Evolutionary conservation across 2,797 vertebrate genomes (phyloP).

Genomic region (Eleutherodactylus coqui): DNA sequence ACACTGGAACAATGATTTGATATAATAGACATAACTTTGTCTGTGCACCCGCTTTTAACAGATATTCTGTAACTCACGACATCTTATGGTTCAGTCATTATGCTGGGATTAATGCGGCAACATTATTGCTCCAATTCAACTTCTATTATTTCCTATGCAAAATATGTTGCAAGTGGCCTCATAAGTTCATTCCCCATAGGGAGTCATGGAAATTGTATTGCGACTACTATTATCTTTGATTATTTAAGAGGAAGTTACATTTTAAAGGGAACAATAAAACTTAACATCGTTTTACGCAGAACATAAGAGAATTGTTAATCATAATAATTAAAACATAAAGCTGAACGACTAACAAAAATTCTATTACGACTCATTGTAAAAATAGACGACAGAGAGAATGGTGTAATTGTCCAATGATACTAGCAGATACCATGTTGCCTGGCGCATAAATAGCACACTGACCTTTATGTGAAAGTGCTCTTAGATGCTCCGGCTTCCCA

Average conservation of each 20-base stretch:
- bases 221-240: not conserved
- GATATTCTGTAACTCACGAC: too few relatives aligned
- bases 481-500: not conserved
- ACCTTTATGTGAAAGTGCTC: slow-evolving; percentile 32
- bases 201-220: not conserved
- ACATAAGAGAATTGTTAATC: slow-evolving; percentile 54
- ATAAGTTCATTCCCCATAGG: not conserved
- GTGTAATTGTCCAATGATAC: not conserved
- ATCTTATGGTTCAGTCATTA: not conserved
- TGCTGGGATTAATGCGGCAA: not conserved
- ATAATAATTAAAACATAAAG: slow-evolving; percentile 50
- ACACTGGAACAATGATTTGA: not conserved
- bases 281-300: not conserved
- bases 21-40: not conserved
- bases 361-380: slow-evolving; percentile 26
- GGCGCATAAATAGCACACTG: slow-evolving; percentile 15
- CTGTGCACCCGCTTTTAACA: too few relatives aligned
- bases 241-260: slow-evolving; percentile 12
- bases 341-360: slow-evolving; percentile 29
- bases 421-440: not conserved
- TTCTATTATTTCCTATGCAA: not conserved
- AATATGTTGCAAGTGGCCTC: not conserved
- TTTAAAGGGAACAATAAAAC: slow-evolving; percentile 9
- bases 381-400: not conserved
- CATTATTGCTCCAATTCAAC: not conserved